Evolutionary conservation across 2,797 vertebrate species (phyloP).

Genomic region (Triplophysa yarkandensis): DNA sequence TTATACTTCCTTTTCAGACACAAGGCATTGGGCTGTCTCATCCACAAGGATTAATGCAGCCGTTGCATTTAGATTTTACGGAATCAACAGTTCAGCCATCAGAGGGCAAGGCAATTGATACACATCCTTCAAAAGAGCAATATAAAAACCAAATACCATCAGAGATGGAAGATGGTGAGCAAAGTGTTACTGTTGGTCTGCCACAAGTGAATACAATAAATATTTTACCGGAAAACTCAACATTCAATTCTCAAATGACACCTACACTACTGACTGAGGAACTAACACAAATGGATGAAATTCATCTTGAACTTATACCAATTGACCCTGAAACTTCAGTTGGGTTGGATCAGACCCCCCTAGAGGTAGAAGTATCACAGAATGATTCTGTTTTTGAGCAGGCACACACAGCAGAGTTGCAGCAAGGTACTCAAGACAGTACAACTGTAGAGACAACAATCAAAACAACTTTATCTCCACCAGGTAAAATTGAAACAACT

Average conservation of each 20-base stretch:
- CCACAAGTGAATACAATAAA: conserved; percentile 12
- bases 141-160: neutral
- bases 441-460: conserved; percentile 19
- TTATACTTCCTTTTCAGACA: conserved; percentile 71
- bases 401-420: conserved; percentile 25
- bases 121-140: conserved; percentile 23
- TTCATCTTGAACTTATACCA: conserved; percentile 61
- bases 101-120: conserved; percentile 32
- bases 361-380: conserved; percentile 2
- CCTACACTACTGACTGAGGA: conserved; percentile 26
- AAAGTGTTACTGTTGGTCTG: conserved; percentile 24
- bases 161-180: conserved; percentile 41
- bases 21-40: conserved; percentile 66
- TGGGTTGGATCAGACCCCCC: conserved; percentile 43
- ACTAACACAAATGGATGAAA: conserved; percentile 51
- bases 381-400: conserved; percentile 19
- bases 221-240: conserved; percentile 26
- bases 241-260: conserved; percentile 7
- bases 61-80: conserved; percentile 52
- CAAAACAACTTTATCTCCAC: conserved; percentile 10
- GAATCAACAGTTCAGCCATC: conserved; percentile 31
- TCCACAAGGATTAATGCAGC: conserved; percentile 58
- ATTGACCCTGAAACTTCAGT: conserved; percentile 58
- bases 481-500: conserved; percentile 9
- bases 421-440: conserved; percentile 14